Evolutionary conservation across 2,113 vertebrate species (phyloP).

Genomic region (Tupaia tana): DNA sequence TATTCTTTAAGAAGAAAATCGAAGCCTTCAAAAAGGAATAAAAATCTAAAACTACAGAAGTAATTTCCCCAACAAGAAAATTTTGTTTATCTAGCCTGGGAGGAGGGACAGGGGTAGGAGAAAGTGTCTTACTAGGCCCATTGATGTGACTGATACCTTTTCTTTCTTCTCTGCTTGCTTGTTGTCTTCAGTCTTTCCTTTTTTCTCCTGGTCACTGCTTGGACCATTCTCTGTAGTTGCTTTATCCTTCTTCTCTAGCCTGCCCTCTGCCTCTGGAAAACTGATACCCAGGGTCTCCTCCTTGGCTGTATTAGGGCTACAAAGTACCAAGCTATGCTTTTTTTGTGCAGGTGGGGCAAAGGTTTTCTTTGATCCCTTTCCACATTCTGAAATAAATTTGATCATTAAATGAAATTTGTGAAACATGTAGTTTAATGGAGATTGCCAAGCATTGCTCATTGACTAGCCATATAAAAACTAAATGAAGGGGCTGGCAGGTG

Average conservation of each 20-base stretch:
- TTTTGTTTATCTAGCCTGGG: background rate
- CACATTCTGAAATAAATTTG: slow-evolving; percentile 75
- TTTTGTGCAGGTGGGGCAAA: slow-evolving; percentile 71
- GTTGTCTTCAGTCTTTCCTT: slow-evolving; percentile 36
- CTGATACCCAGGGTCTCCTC: background rate
- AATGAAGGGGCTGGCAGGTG: background rate
- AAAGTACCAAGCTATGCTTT: background rate
- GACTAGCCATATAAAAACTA: background rate
- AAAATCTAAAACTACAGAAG: slow-evolving; percentile 23
- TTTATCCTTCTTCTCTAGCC: slow-evolving; percentile 56
- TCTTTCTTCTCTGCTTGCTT: slow-evolving; percentile 59
- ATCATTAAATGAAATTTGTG: slow-evolving; percentile 20
- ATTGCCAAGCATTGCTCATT: background rate
- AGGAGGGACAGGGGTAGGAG: background rate
- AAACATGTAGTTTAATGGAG: slow-evolving; percentile 37
- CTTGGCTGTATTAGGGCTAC: background rate
- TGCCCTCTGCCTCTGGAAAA: background rate
- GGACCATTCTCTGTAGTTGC: background rate
- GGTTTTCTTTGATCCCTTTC: slow-evolving; percentile 68
- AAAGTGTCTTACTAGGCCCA: background rate
- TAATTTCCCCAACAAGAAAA: slow-evolving; percentile 3
- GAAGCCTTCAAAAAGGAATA: background rate
- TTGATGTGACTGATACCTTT: slow-evolving; percentile 63
- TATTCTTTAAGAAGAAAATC: slow-evolving; percentile 22
- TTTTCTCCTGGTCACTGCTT: slow-evolving; percentile 36